Percentiles rank a stretch among this genome's conserved stretches.
Evolutionary conservation across 2,113 vertebrate species (phyloP).

Genomic region (Myiozetetes cayanensis): DNA sequence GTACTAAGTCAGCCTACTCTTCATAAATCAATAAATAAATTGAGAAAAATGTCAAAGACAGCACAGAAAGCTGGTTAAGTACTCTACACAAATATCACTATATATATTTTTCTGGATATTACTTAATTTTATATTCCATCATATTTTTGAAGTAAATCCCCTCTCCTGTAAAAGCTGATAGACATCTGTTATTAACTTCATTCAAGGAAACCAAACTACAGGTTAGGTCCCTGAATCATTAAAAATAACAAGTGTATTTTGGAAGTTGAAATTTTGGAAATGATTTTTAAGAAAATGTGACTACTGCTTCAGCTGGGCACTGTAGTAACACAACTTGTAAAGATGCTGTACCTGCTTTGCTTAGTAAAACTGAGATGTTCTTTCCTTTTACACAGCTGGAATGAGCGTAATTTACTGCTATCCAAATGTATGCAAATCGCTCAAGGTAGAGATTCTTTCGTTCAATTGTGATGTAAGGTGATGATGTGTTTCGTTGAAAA

Average conservation of each 20-base stretch:
- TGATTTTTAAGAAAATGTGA: neutral
- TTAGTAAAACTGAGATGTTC: conserved; percentile 35
- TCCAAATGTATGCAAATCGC: conserved; percentile 4
- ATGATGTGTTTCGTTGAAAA: neutral
- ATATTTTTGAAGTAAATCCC: neutral
- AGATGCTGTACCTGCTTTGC: conserved; percentile 2
- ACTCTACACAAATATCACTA: neutral
- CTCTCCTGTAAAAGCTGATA: neutral
- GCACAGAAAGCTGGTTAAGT: neutral
- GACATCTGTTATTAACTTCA: neutral
- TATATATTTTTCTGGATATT: neutral
- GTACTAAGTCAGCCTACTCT: neutral
- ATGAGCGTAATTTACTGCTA: conserved; percentile 15
- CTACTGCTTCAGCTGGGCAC: neutral
- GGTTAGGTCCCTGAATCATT: neutral
- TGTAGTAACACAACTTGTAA: neutral
- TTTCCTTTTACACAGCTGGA: conserved; percentile 27
- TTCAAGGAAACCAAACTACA: neutral
- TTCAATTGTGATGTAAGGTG: neutral
- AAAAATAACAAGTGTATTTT: neutral
- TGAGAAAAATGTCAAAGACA: neutral
- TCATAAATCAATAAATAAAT: neutral
- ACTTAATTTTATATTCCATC: neutral
- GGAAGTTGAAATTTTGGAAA: neutral
- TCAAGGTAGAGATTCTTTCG: neutral